Conservation (phyloP, 2,888 invertebrate genomes). For the Ypsolopha sequella region DNA sequence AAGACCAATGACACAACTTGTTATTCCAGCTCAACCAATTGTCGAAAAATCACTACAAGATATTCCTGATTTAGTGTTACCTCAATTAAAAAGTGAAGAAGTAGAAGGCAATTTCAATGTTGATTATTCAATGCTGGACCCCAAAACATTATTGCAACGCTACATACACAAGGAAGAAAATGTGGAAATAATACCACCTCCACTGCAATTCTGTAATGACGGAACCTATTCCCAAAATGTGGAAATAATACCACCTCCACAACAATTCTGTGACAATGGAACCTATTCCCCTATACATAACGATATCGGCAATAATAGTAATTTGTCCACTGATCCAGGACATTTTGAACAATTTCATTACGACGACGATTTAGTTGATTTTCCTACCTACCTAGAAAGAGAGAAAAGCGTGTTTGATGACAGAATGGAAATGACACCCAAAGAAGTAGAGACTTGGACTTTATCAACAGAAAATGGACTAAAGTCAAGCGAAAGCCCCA, state of each 20-base stretch:
- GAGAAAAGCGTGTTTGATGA: slow-evolving; percentile 15
- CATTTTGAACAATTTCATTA: too few relatives aligned
- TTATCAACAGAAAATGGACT: slow-evolving; percentile 20
- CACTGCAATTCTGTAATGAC: slow-evolving; percentile 33
- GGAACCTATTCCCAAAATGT: slow-evolving; percentile 9
- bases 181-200: slow-evolving; percentile 37
- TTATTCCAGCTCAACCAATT: too few relatives aligned
- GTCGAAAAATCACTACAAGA: too few relatives aligned
- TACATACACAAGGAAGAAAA: slow-evolving; percentile 17
- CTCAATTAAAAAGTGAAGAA: too few relatives aligned
- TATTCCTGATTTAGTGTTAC: too few relatives aligned
- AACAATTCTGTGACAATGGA: slow-evolving; percentile 29
- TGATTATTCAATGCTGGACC: slow-evolving; percentile 34
- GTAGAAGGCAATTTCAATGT: not conserved
- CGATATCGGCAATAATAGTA: not conserved
- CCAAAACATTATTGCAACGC: slow-evolving; percentile 41
- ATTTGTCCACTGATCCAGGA: too few relatives aligned
- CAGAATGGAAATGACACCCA: slow-evolving; percentile 18
- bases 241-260: slow-evolving; percentile 40
- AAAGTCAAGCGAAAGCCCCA: too few relatives aligned
- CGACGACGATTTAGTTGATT: too few relatives aligned
- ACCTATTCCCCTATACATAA: not conserved
- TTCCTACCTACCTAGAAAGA: not conserved
- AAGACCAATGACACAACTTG: too few relatives aligned
- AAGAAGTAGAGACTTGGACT: slow-evolving; percentile 41